phyloP scores from a whole-genome alignment of 2,797 vertebrate genomes.

The Miichthys miiuy region DNA sequence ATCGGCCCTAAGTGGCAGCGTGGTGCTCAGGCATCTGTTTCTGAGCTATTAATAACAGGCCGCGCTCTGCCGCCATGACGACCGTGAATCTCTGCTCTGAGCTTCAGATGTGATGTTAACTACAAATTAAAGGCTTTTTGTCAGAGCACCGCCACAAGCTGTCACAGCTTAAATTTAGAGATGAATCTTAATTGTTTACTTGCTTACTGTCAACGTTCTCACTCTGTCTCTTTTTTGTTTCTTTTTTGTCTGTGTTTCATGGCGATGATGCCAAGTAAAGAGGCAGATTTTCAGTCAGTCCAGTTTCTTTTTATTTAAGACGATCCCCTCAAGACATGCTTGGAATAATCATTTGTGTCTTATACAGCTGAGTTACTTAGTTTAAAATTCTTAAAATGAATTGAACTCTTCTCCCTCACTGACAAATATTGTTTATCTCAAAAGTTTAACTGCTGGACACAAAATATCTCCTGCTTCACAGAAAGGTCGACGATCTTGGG shows the following conservation, averaged over 20 bases:
- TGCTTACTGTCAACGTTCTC: slow-evolving; percentile 4
- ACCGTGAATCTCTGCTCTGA: slow-evolving; percentile 52
- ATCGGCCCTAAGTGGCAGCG: slow-evolving; percentile 58
- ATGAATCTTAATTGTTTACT: slow-evolving; percentile 57
- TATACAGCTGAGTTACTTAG: neutral
- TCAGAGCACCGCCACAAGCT: slow-evolving; percentile 40
- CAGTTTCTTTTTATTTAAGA: neutral
- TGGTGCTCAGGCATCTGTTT: slow-evolving; percentile 79
- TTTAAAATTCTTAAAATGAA: neutral
- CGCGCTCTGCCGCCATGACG: slow-evolving; percentile 62
- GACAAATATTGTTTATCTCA: neutral
- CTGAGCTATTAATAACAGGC: slow-evolving; percentile 75
- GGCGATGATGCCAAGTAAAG: slow-evolving; percentile 29
- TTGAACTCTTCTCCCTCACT: too few species aligned
- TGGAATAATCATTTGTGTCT: neutral
- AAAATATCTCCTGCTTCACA: too few species aligned
- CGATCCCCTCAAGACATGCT: neutral
- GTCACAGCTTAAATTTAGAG: slow-evolving; percentile 57
- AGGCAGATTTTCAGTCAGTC: neutral
- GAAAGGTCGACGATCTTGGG: neutral
- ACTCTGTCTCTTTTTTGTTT: neutral
- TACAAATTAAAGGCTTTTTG: slow-evolving; percentile 48
- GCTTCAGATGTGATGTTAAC: slow-evolving; percentile 48
- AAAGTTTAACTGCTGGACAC: neutral
- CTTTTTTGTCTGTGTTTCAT: slow-evolving; percentile 4